Evolutionary conservation across 2,888 invertebrate species (phyloP), one percentile per base, ranked within the genome.

Genomic region (Scaptomyza parva): DNA sequence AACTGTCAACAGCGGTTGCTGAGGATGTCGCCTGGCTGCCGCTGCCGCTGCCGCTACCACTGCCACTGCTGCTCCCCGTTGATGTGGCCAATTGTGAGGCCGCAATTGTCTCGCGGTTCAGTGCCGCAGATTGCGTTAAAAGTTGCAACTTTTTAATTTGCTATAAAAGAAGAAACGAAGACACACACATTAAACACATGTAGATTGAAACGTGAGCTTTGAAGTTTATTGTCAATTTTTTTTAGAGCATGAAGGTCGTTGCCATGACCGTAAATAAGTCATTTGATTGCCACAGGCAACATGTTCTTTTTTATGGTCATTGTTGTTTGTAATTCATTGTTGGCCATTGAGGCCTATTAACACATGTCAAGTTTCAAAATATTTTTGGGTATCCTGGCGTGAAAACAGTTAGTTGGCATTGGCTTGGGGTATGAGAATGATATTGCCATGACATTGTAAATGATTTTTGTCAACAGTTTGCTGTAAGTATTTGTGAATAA

Each of bases 71-170:
- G 78, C 73, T 59, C 81, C 89, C 75, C 45, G 90, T 91, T 79
- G 91, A 91, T 82, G 92, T 91, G 76, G 91, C 91, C 89, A 91
- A 89, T 89, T 91, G 91, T 69, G 92, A 91, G 70, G 92, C 90
- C 76, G 92, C 90, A 78, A 91, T 91, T 72, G 91, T 90, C 89
- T 92, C 91, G 66, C 92, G 91, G 83, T 91, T 91, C 68, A 92
- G 76, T 40, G 91, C 90, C 54, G 91, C 91, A 73, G 91, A 90
- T 88, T 92, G 92, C 70, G 92, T 91, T 71, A 92, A 86, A 67
- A 90, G 87, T 82, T 92, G 92, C 69, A 92, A 87, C 83, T 92
- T 91, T 86, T 91, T 90, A 76, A 92, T 91, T 91, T 92, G 92
- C 92, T 92, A 89, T 64, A 72, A 77, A 26, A 52, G 8, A 7